Evolutionary conservation across 1,140 invertebrate genomes (phyloP).

Genomic region (Cydia amplana): DNA sequence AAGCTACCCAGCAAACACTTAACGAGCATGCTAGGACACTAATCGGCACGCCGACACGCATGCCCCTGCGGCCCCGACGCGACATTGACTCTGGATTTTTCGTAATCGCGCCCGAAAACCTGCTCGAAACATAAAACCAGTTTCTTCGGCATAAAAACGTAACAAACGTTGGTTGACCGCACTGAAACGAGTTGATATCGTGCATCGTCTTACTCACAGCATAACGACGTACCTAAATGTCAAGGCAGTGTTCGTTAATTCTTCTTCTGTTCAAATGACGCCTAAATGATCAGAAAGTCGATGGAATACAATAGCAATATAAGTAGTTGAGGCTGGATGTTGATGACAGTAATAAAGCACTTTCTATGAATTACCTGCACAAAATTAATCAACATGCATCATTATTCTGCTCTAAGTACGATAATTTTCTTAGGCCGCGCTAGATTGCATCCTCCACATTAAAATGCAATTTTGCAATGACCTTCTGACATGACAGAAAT

Average conservation of each 20-base stretch:
- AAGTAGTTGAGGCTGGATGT: not conserved
- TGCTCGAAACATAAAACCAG: constrained; percentile 13
- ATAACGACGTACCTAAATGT: not conserved
- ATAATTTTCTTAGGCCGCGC: constrained; percentile 15
- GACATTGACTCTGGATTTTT: constrained; percentile 31
- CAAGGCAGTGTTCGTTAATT: not conserved
- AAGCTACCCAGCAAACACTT: constrained; percentile 33
- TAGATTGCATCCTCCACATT: constrained; percentile 19
- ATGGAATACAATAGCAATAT: not conserved
- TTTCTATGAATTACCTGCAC: constrained; percentile 7
- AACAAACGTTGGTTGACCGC: constrained; percentile 12
- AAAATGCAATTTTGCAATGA: constrained; percentile 23
- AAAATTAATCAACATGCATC: constrained; percentile 14
- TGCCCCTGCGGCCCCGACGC: not conserved
- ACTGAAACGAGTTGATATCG: constrained; percentile 5
- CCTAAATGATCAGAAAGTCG: not conserved
- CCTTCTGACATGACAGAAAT: constrained; percentile 19
- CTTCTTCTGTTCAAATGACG: not conserved
- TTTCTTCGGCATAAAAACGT: not conserved
- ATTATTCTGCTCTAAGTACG: constrained; percentile 21
- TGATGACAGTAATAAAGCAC: not conserved
- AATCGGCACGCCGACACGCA: not conserved
- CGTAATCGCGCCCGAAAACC: constrained; percentile 23
- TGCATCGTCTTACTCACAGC: not conserved
- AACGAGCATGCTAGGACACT: not conserved